These are phyloP conservation scores for Panopea generosa DNA, from an alignment of 2,888 invertebrate species.

Conservation along the genomic window DNA sequence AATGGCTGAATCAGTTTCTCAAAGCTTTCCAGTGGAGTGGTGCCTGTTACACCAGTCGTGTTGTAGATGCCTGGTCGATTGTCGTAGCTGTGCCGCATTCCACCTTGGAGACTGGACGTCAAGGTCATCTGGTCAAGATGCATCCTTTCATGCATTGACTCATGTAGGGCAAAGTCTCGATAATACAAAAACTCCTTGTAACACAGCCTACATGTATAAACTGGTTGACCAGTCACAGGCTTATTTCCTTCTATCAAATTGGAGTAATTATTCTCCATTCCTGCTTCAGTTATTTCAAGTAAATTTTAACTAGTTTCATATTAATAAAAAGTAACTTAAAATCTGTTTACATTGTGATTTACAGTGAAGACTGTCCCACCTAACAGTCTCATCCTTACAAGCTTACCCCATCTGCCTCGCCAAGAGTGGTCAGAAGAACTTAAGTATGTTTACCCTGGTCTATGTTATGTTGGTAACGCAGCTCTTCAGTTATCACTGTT, in stretches of 20 bases:
- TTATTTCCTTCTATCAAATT: slow-evolving; percentile 47
- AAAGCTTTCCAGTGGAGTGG: slow-evolving; percentile 37
- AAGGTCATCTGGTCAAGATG: slow-evolving; percentile 48
- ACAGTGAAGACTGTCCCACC: too few species aligned
- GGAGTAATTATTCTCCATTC: slow-evolving; percentile 33
- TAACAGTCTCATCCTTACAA: too few species aligned
- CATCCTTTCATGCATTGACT: slow-evolving; percentile 19
- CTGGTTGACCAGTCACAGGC: slow-evolving; percentile 18
- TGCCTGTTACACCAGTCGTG: slow-evolving; percentile 10
- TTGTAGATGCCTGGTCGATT: slow-evolving; percentile 20
- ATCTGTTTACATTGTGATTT: too few species aligned
- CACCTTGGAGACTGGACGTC: slow-evolving; percentile 18
- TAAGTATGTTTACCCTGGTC: too few species aligned
- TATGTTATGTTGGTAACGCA: too few species aligned
- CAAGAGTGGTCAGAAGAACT: too few species aligned
- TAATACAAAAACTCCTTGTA: slow-evolving; percentile 45
- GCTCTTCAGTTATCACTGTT: too few species aligned
- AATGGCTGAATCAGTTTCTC: slow-evolving; percentile 49
- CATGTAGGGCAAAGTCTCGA: slow-evolving; percentile 47
- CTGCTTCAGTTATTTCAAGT: not conserved
- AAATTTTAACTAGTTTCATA: too few species aligned
- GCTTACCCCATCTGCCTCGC: too few species aligned
- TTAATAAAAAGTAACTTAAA: too few species aligned
- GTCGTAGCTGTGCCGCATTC: slow-evolving; percentile 34
- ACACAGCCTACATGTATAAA: slow-evolving; percentile 50